A percentile compares a stretch with the other conserved stretches of the same genome.
phyloP scores from a whole-genome alignment of 2,888 invertebrate species.

The Tiphia femorata region DNA sequence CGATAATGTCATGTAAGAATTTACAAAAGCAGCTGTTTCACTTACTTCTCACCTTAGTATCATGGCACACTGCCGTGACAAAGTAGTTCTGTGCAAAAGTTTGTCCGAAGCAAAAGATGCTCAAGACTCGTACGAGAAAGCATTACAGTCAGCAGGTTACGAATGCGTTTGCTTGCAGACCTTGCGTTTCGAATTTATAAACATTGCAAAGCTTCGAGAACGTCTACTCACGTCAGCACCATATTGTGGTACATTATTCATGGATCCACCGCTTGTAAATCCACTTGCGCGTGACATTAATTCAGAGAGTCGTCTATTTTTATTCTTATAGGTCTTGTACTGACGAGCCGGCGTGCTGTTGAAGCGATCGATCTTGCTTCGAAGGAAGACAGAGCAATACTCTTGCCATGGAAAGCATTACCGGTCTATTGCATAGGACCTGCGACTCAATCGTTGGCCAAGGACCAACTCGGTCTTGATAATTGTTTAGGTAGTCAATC shows the following conservation, averaged over 20 bases:
- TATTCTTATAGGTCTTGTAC: constrained; percentile 53
- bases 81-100: constrained; percentile 58
- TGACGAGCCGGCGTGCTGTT: constrained; percentile 62
- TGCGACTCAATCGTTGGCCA: constrained; percentile 54
- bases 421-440: constrained; percentile 62
- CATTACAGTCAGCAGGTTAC: constrained; percentile 54
- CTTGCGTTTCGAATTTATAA: constrained; percentile 57
- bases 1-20: no score
- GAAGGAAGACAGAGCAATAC: constrained; percentile 28
- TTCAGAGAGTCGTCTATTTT: not conserved
- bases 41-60: not conserved
- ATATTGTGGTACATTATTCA: constrained; percentile 53
- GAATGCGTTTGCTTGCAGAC: constrained; percentile 52
- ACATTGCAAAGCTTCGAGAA: constrained; percentile 43
- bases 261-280: not conserved
- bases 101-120: constrained; percentile 47
- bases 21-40: no score
- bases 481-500: constrained; percentile 53
- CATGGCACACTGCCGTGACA: constrained; percentile 23
- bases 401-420: constrained; percentile 49
- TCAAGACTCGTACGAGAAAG: constrained; percentile 48
- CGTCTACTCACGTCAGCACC: constrained; percentile 42
- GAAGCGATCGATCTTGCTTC: constrained; percentile 52
- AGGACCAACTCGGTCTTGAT: constrained; percentile 43
- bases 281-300: not conserved